Evolutionary conservation across 2,888 invertebrate genomes (phyloP), one percentile per base, ranked within the genome.

Genomic region (Eupithecia vulgata): DNA sequence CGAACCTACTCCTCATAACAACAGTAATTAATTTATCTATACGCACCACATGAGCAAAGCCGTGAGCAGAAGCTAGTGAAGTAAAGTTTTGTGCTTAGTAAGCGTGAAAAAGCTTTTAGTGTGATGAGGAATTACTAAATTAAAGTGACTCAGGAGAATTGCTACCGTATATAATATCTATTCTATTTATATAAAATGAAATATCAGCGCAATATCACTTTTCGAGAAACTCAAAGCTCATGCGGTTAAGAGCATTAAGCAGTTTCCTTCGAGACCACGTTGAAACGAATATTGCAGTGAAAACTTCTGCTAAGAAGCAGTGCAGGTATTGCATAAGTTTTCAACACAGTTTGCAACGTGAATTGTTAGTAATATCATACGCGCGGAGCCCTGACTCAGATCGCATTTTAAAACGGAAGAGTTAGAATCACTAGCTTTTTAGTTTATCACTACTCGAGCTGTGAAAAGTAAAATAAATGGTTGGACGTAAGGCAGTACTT

Each of bases 271-370:
- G 30, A 61, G 34, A 34, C 17, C 34, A 7, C 17, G 13, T 61
- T 61, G 15, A 34, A 59, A 61, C 34, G 30, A 61, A 61, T 61
- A 61, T 61, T 61, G 61, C 34, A 34, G 34, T 61, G 61, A 34
- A 34, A 61, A 61, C 34, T 61, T 34, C 21, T 21, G 34, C 34
- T 34, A 17, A 34, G 61, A 34, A 30, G 34, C 34, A 5, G 17
- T 17, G 17, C 61, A 17, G 34, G 61, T 34, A 61, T 61, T 61
- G 21, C 61, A 61, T 3, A 34, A 61, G 61, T 61, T 61, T 34
- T 34, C 59, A 59, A 30, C 57, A 30, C 30, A 25, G 57, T 59
- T 59, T 52, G 52, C 48, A 52, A 57, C 57, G 57, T 57, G 57
- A 34, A 17, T 34, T 61, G 34, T 61, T 34, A 13, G 7, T 6